Base-by-base conservation (phyloP, 2,797 vertebrate species). In the Fratercula arctica region DNA sequence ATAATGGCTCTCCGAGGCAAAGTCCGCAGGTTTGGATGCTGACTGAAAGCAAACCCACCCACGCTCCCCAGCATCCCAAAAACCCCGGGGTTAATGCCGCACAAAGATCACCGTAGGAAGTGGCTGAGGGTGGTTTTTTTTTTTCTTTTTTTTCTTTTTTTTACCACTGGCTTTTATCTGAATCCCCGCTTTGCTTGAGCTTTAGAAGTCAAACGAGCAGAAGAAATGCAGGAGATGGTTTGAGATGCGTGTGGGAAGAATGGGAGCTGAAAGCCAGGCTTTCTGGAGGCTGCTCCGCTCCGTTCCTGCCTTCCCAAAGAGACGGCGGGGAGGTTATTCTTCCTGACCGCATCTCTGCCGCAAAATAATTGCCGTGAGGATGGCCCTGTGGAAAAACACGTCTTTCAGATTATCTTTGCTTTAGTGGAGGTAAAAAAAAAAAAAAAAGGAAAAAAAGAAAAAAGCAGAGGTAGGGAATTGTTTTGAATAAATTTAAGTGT, bases 141-240 rank as follows among this genome's bases (percentile, higher is more conserved):
- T 16, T 39, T 43, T 31, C 10, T 10, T 63, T 33, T 10, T 20
- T 8, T 85, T 28, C 46, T 76, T 87, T 82, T 78, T 76, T 67
- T 46, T 51, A 81, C 66, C 7, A 12, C 61, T 91, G 85, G 20
- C 93, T 96, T 97, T 97, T 97, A 94, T 96, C 76, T 84, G 89
- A 94, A 88, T 92, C 87, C 85, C 57, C 0, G 50, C 93, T 96
- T 96, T 94, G 73, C 94, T 89, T 45, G 89, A 81, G 96, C 96
- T 96, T 96, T 94, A 93, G 96, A 96, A 97, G 89, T 94, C 95
- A 97, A 96, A 95, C 76, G 90, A 96, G 94, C 93, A 96, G 94
- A 97, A 97, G 96, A 95, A 97, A 97, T 96, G 94, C 92, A 89
- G 85, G 48, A 84, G 95, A 95, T 96, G 77, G 61, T 94, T 95